Evolutionary conservation across 2,888 invertebrate species (phyloP).

Genomic region (Blera fallax): DNA sequence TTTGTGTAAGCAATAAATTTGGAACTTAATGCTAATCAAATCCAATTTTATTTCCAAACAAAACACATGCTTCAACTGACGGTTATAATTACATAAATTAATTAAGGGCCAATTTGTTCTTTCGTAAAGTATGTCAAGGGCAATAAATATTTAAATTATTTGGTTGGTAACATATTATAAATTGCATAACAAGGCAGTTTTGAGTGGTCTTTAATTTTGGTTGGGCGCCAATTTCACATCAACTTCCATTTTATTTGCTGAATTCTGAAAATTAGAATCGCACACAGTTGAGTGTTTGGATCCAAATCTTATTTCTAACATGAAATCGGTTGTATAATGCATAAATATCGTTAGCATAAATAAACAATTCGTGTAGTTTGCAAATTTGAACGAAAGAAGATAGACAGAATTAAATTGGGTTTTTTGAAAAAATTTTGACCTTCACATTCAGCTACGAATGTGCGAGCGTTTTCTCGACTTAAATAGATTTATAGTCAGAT

Average conservation of each 20-base stretch:
- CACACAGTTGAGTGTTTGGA: not conserved
- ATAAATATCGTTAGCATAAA: not conserved
- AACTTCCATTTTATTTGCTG: not conserved
- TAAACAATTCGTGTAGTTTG: not conserved
- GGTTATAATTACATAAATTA: not conserved
- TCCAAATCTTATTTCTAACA: not conserved
- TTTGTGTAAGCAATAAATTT: not conserved
- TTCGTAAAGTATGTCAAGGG: not conserved
- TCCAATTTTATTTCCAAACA: constrained; percentile 2
- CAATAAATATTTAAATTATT: not conserved
- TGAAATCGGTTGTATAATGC: not conserved
- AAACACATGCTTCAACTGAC: not conserved
- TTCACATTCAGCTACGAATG: not conserved
- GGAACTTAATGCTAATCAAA: not conserved
- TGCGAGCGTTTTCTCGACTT: not conserved
- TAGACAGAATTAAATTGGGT: not conserved
- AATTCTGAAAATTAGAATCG: not conserved
- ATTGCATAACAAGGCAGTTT: not conserved
- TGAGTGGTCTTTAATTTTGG: not conserved
- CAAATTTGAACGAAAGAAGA: not conserved
- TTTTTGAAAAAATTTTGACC: not conserved
- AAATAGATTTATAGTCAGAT: not conserved
- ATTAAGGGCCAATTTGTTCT: not conserved
- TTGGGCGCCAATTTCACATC: not conserved
- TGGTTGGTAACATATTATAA: not conserved